Evolutionary conservation across 2,888 invertebrate species (phyloP).

Genomic region (Oegoconia quadripuncta): DNA sequence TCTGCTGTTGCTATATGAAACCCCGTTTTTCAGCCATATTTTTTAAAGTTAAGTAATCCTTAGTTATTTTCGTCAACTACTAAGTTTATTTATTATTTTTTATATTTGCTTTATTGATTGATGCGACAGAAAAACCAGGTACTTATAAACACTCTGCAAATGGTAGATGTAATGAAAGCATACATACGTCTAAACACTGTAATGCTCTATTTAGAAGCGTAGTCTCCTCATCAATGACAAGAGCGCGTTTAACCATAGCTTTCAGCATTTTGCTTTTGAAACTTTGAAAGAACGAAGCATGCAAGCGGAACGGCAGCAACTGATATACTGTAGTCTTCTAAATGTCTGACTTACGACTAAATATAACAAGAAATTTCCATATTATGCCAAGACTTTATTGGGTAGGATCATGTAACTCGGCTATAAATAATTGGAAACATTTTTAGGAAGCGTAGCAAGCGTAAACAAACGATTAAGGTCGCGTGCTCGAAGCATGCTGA

Average conservation of each 20-base stretch:
- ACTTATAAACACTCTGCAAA: slow-evolving; percentile 1
- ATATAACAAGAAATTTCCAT: slow-evolving; percentile 65
- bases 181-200: slow-evolving; percentile 59
- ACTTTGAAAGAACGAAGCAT: slow-evolving; percentile 40
- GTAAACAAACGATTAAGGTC: slow-evolving; percentile 67
- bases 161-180: slow-evolving; percentile 10
- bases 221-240: slow-evolving; percentile 52
- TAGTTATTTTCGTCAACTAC: too few relatives aligned
- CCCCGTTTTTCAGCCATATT: too few relatives aligned
- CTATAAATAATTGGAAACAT: slow-evolving; percentile 64
- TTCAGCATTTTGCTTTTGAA: slow-evolving; percentile 53
- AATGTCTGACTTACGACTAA: slow-evolving; percentile 58
- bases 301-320: slow-evolving; percentile 51
- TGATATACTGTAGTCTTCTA: slow-evolving; percentile 55
- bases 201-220: slow-evolving; percentile 53
- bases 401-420: slow-evolving; percentile 64
- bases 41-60: too few relatives aligned
- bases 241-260: slow-evolving; percentile 65
- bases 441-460: slow-evolving; percentile 61
- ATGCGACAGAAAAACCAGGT: slow-evolving; percentile 1
- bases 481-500: slow-evolving; percentile 49
- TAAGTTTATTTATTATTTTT: too few relatives aligned
- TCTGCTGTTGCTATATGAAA: too few relatives aligned
- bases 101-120: too few relatives aligned
- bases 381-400: slow-evolving; percentile 65